Base-by-base conservation (phyloP, 2,888 invertebrate species). In the Idaea straminata region DNA sequence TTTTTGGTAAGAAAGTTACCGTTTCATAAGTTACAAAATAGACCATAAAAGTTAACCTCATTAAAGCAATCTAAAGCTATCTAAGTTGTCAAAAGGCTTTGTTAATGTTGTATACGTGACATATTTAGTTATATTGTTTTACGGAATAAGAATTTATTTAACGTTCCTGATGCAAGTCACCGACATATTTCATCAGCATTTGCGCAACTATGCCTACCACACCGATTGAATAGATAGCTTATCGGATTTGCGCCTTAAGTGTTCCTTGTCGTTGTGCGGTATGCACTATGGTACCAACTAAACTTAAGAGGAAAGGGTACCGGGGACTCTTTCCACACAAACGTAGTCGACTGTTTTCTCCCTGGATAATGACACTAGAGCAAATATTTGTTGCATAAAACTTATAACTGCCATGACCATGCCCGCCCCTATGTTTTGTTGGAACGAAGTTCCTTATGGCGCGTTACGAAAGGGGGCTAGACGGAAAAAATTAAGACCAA, bases 61-160 rank as follows among this genome's bases (percentile, higher is more conserved):
- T 72, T 73, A 73, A 77, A 73, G 70, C 72, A 65, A 69, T 72
- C 64, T 65, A 73, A 71, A 73, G 69, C 69, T 73, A 75, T 78
- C 76, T 73, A 62, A 65, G 62, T 69, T 47, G 38, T 67, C 66
- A 68, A 70, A 77, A 76, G 74, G 73, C 68, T 58, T 61, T 64
- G 65, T 67, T 78, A 73, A 79, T 77, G 73, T 64, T 70, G 66
- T 65, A 65, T 74, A 78, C 81, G 81, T 81, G 81, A 77, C 75
- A 68, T 72, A 73, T 76, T 77, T 72, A 64, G 61, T 68, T 69
- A 69, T 68, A 66, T 70, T 67, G 59, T 47, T 61, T 68, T 62
- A 62, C 66, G 61, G 64, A 69, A 70, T 67, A 73, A 71, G 70
- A 72, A 73, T 69, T 71, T 69, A 69, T 63, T 66, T 66, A 64